A percentile compares a stretch with the other conserved stretches of the same genome.
Conservation (phyloP, 2,888 invertebrate species). For the Selenia dentaria region DNA sequence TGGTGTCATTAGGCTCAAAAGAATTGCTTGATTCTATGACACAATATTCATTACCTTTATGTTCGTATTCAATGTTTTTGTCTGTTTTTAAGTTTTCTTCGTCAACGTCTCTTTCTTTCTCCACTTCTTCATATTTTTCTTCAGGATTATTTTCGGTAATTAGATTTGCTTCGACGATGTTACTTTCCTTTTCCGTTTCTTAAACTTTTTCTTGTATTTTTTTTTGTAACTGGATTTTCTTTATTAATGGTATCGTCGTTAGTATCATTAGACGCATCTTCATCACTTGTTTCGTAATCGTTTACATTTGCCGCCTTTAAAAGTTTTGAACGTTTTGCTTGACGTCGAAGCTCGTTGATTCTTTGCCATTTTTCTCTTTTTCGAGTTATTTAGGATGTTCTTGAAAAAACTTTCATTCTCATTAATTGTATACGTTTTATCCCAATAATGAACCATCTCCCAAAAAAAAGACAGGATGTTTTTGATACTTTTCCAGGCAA, state of each 20-base stretch:
- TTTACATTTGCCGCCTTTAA: not conserved
- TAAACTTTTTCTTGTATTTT: not conserved
- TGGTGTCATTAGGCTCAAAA: slow-evolving; percentile 4
- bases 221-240: not conserved
- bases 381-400: slow-evolving; percentile 18
- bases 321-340: not conserved
- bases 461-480: slow-evolving; percentile 9
- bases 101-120: not conserved
- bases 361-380: slow-evolving; percentile 16
- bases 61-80: not conserved
- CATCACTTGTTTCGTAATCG: not conserved
- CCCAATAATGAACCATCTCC: slow-evolving; percentile 8
- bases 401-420: slow-evolving; percentile 17
- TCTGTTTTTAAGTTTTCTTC: not conserved
- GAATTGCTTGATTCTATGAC: slow-evolving; percentile 3
- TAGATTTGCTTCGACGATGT: slow-evolving; percentile 6
- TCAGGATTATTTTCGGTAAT: not conserved
- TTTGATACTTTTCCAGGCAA: too few relatives aligned
- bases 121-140: not conserved
- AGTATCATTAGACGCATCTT: not conserved
- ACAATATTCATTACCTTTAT: slow-evolving; percentile 4
- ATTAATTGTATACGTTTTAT: slow-evolving; percentile 13
- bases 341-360: slow-evolving; percentile 15
- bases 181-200: slow-evolving; percentile 2
- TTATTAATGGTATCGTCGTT: slow-evolving; percentile 1